phyloP scores from a whole-genome alignment of 1,140 invertebrate species.

The Archegozetes longisetosus region DNA sequence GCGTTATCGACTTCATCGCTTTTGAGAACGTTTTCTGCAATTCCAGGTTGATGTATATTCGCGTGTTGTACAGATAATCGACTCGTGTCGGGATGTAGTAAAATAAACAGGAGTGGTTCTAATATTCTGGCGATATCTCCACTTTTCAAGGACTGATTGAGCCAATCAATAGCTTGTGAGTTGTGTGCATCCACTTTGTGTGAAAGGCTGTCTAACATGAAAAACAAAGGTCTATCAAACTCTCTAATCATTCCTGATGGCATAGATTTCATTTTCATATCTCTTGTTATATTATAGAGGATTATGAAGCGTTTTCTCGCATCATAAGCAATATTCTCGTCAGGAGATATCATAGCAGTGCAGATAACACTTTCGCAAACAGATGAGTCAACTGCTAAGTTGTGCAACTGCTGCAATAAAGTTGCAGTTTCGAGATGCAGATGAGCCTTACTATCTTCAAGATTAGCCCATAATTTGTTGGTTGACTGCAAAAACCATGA shows the following conservation, averaged over 20 bases:
- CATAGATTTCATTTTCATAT: conserved; percentile 34
- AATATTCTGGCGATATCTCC: conserved; percentile 54
- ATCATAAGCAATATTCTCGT: conserved; percentile 27
- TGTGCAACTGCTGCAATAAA: conserved; percentile 49
- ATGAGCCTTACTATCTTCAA: conserved; percentile 39
- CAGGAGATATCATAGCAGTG: conserved; percentile 30
- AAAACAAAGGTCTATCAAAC: conserved; percentile 46
- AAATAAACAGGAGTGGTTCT: conserved; percentile 56
- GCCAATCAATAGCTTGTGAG: conserved; percentile 50
- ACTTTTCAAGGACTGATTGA: conserved; percentile 50
- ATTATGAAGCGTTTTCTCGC: conserved; percentile 55
- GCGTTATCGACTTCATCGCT: conserved; percentile 20
- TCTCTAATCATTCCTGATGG: conserved; percentile 33
- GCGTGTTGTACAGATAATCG: conserved; percentile 70
- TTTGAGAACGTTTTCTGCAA: conserved; percentile 20
- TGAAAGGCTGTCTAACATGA: conserved; percentile 58
- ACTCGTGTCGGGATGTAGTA: conserved; percentile 63
- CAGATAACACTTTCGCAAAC: conserved; percentile 53
- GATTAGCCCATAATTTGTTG: conserved; percentile 46
- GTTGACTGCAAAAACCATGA: conserved; percentile 37
- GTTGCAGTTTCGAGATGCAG: conserved; percentile 46
- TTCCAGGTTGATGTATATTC: conserved; percentile 43
- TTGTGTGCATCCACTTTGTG: conserved; percentile 50
- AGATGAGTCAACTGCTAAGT: conserved; percentile 40
- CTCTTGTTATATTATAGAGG: conserved; percentile 61